phyloP scores from a whole-genome alignment of 2,797 vertebrate genomes.

The Aeoliscus strigatus region DNA sequence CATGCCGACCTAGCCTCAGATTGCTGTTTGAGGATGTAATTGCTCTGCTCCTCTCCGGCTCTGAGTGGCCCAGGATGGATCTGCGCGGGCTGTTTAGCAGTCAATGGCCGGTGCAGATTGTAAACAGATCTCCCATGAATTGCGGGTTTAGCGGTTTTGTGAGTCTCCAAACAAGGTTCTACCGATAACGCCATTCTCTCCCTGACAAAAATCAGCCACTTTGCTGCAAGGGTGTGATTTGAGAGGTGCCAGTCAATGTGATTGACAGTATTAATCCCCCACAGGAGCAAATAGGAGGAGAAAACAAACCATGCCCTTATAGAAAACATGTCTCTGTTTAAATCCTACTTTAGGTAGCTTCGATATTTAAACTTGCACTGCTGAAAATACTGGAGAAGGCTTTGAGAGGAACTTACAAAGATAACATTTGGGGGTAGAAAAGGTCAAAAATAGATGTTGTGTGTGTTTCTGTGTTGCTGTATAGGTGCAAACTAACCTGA shows the following conservation, averaged over 20 bases:
- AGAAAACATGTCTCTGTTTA: conserved; percentile 74
- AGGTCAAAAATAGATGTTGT: too few relatives aligned
- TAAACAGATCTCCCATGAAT: conserved; percentile 85
- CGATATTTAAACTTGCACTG: conserved; percentile 69
- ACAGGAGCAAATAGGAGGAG: conserved; percentile 75
- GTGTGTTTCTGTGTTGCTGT: too few relatives aligned
- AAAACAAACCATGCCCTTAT: conserved; percentile 76
- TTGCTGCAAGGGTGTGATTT: conserved; percentile 79
- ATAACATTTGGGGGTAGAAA: conserved; percentile 27
- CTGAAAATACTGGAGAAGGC: conserved; percentile 21
- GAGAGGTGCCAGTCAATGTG: conserved; percentile 79
- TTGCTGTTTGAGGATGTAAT: conserved; percentile 80
- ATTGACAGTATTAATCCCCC: conserved; percentile 82
- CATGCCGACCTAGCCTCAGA: conserved; percentile 68
- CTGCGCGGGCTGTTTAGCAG: conserved; percentile 78
- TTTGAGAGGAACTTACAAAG: conserved; percentile 39
- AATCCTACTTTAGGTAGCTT: conserved; percentile 75
- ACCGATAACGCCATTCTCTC: conserved; percentile 76
- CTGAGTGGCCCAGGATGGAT: conserved; percentile 74
- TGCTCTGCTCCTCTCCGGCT: conserved; percentile 76
- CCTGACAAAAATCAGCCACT: conserved; percentile 81
- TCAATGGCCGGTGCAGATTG: conserved; percentile 79
- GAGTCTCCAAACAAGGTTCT: conserved; percentile 82
- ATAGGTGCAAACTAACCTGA: too few relatives aligned
- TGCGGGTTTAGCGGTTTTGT: conserved; percentile 81